phyloP scores from a whole-genome alignment of 2,797 vertebrate genomes.

The Acipenser ruthenus region DNA sequence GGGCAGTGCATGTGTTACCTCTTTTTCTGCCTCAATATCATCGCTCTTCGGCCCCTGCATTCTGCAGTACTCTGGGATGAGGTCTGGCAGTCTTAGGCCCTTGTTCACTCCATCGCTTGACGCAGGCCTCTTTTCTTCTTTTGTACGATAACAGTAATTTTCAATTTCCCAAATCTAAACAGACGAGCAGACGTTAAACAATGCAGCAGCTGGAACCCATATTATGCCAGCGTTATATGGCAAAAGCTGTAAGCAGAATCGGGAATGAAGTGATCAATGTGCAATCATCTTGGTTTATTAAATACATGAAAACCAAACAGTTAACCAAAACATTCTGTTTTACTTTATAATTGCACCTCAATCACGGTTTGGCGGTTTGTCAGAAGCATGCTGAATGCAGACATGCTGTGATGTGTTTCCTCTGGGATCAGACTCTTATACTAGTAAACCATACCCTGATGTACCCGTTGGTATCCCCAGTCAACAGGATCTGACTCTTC shows the following conservation, averaged over 20 bases:
- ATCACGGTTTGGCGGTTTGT: no score
- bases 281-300: not conserved
- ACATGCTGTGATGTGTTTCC: no score
- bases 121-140: not conserved
- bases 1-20: not conserved
- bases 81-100: constrained; percentile 18
- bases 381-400: no score
- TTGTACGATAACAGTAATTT: constrained; percentile 32
- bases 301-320: no score
- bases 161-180: constrained; percentile 49
- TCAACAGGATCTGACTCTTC: constrained; percentile 28
- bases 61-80: constrained; percentile 28
- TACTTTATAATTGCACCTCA: no score
- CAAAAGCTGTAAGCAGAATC: not conserved
- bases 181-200: not conserved
- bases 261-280: not conserved
- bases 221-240: not conserved
- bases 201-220: not conserved
- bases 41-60: constrained; percentile 1
- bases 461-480: constrained; percentile 32
- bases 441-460: constrained; percentile 30
- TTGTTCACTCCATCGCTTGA: not conserved
- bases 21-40: not conserved
- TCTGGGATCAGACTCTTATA: no score
- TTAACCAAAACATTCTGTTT: no score